Base-by-base conservation (phyloP, 2,113 vertebrate species). In the Atractosteus spatula region DNA sequence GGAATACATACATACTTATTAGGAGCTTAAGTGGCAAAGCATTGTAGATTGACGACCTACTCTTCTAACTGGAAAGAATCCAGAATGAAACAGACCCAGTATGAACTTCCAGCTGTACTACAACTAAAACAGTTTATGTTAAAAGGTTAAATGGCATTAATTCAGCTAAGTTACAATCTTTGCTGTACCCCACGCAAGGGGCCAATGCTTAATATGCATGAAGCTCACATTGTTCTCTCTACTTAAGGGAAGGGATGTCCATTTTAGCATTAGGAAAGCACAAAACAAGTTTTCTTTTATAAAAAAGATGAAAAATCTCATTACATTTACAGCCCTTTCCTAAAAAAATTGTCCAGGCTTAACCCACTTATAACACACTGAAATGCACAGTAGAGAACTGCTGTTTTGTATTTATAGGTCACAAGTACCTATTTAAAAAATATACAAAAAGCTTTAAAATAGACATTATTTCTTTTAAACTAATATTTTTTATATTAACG, bases 1-100 rank as follows among this genome's bases (percentile, higher is more conserved):
- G 14, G 65, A 66, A 44, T 45, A 51, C 45, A 62, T 59, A 59
- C 45, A 51, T 45, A 63, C 70, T 64, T 61, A 71, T 59, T 47
- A 63, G 59, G 69, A 62, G 59, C 41, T 51, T 5, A 12, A 43
- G 12, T 47, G 56, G 16, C 59, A 57, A 14, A 70, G 41, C n/a
- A n/a, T 43, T 43, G 57, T 13, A 59, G 12, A 16, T 59, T 59
- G 57, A 59, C 14, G 57, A 13, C 57, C 57, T 59, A 16, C 13
- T 59, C 57, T n/a, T 59, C 10, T 59, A 16, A 8, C 12, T 59
- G 57, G 57, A 59, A 13, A n/a, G 12, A 59, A 13, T 59, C 57
- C 57, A 59, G 57, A 11, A 8, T 55, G 3, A 13, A 3, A 8
- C 55, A 55, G 13, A 59, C 5, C 57, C 57, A 59, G 14, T 16